Percentiles rank a stretch among this genome's conserved stretches.
Evolutionary conservation across 2,888 invertebrate species (phyloP).

Genomic region (Colletes collaris): DNA sequence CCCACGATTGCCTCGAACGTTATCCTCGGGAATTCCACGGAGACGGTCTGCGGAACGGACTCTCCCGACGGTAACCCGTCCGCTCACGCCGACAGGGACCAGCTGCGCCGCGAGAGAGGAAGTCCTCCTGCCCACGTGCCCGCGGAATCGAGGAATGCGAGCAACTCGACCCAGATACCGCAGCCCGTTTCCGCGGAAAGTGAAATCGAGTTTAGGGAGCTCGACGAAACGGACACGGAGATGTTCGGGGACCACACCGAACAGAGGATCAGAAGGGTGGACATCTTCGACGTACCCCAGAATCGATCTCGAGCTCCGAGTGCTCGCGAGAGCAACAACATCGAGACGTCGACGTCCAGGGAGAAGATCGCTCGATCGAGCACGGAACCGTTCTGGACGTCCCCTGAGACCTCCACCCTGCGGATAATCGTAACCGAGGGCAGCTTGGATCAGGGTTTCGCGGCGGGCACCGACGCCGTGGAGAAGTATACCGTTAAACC

Average conservation of each 20-base stretch:
- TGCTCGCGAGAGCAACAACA: conserved; percentile 54
- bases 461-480: conserved; percentile 19
- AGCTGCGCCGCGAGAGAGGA: conserved; percentile 62
- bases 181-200: conserved; percentile 57
- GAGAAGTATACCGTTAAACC: conserved; percentile 68
- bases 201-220: conserved; percentile 32
- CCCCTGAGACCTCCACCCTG: conserved; percentile 62
- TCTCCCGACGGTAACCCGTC: conserved; percentile 66
- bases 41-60: conserved; percentile 48
- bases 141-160: conserved; percentile 64
- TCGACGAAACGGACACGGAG: not conserved
- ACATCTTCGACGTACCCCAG: conserved; percentile 6
- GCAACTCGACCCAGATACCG: conserved; percentile 70
- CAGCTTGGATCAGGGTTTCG: conserved; percentile 32
- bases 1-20: conserved; percentile 75
- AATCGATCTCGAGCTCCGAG: not conserved
- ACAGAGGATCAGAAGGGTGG: conserved; percentile 26
- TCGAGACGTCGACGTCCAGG: conserved; percentile 52
- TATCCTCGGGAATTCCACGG: conserved; percentile 55
- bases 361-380: conserved; percentile 43
- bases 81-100: conserved; percentile 69
- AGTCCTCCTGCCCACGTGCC: conserved; percentile 64
- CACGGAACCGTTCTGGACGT: conserved; percentile 45
- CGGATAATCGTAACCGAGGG: conserved; percentile 72
- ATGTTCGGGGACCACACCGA: conserved; percentile 41